Evolutionary conservation across 2,888 invertebrate genomes (phyloP).

Genomic region (Oscheius myriophilus): DNA sequence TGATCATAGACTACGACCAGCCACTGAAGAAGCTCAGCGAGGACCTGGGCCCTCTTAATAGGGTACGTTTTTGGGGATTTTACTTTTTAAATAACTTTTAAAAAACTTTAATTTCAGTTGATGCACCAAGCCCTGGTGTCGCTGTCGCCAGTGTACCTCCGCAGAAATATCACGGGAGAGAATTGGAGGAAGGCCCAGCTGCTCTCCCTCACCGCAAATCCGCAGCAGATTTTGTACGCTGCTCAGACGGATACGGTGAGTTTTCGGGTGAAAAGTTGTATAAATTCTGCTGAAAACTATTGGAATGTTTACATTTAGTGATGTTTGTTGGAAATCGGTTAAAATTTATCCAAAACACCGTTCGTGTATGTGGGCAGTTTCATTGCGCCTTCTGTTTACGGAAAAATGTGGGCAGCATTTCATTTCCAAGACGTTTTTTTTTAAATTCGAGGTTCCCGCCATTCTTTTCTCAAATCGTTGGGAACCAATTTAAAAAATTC

Average conservation of each 20-base stretch:
- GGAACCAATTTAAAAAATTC: too few species aligned
- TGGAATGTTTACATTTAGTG: not conserved
- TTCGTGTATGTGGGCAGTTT: too few species aligned
- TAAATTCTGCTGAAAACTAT: not conserved
- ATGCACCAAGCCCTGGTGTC: slow-evolving; percentile 87
- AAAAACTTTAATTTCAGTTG: slow-evolving; percentile 71
- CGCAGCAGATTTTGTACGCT: slow-evolving; percentile 91
- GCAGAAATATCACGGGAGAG: slow-evolving; percentile 90
- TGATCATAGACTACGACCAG: slow-evolving; percentile 96
- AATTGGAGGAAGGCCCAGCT: slow-evolving; percentile 82
- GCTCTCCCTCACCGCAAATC: slow-evolving; percentile 88
- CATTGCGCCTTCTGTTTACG: too few species aligned
- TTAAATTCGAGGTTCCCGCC: too few species aligned
- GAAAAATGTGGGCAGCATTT: too few species aligned
- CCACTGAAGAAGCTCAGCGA: slow-evolving; percentile 94
- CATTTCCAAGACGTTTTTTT: too few species aligned
- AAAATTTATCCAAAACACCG: too few species aligned
- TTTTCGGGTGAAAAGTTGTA: slow-evolving; percentile 12
- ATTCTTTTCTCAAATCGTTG: too few species aligned
- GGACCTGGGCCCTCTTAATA: slow-evolving; percentile 93
- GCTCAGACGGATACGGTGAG: slow-evolving; percentile 85
- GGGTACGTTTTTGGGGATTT: slow-evolving; percentile 72
- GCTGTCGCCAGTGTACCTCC: slow-evolving; percentile 85
- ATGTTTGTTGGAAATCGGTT: too few species aligned
- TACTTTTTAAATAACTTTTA: not conserved